Evolutionary conservation across 2,888 invertebrate species (phyloP), one percentile per base, ranked within the genome.

Genomic region (Sphaerophoria taeniata): DNA sequence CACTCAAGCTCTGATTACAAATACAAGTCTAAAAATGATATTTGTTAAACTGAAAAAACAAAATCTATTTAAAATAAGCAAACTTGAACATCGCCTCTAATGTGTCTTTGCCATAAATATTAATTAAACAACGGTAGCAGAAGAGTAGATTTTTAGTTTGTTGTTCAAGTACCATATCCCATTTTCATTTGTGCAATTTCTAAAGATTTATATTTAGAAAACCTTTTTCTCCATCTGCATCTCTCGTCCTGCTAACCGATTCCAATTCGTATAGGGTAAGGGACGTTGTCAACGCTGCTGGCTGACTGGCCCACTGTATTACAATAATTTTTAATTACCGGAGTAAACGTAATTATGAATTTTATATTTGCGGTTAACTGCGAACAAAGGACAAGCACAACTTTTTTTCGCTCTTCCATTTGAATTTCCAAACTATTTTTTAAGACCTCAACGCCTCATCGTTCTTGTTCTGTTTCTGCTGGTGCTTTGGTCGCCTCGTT

Each of bases 251-350:
- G 72, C 80, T 80, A 84, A 84, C 84, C 80, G 76, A 81, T 80
- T 72, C 80, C 53, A 75, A 55, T 74, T 60, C 45, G 24, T 24
- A 58, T 60, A 24, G 39, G 60, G 67, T 24, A 51, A 16, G 49
- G 67, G 67, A 36, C 39, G 53, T 67, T 53, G 51, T 16, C 51
- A 67, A 12, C n/a, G 12, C 36, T 67, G 14, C 24, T 67, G 14
- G 33, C 34, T 51, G 63, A 55, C 81, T 81, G 67, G 55, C 85
- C 85, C 81, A 81, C 85, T 90, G 90, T 90, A 91, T 91, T 90
- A 91, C 90, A 91, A 91, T 91, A 91, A 91, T 91, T 91, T 91
- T 91, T 91, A 91, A 91, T 91, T 92, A 91, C 91, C 92, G 92
- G 91, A 90, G 91, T 91, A 91, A 91, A 91, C 90, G 91, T 92